A percentile compares a stretch with the other conserved stretches of the same genome.
Evolutionary conservation across 2,797 vertebrate species (phyloP).

Genomic region (Pelochelys cantorii): DNA sequence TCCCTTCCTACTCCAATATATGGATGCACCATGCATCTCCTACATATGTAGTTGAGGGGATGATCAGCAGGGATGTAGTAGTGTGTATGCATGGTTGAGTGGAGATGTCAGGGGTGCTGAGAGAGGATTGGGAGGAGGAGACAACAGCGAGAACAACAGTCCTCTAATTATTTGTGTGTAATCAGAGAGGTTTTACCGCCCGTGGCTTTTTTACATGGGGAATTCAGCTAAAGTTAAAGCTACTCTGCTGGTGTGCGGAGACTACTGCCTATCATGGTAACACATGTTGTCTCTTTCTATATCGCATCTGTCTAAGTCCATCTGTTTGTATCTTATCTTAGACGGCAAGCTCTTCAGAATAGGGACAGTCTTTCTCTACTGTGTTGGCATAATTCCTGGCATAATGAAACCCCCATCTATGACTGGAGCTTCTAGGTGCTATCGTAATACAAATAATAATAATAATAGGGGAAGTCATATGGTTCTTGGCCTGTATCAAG

Average conservation of each 20-base stretch:
- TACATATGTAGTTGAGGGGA: background rate
- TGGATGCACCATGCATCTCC: background rate
- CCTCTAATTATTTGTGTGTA: background rate
- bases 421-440: background rate
- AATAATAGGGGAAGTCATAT: background rate
- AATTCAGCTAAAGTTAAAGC: background rate
- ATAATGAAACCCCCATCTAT: background rate
- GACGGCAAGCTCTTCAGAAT: background rate
- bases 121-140: rapidly evolving
- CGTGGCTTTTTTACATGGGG: background rate
- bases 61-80: background rate
- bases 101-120: background rate
- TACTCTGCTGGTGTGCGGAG: background rate
- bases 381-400: background rate
- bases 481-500: background rate
- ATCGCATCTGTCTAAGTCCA: no score
- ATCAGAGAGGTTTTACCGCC: rapidly evolving
- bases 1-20: background rate
- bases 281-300: no score
- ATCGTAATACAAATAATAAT: background rate
- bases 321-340: no score
- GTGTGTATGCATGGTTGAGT: background rate
- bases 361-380: background rate
- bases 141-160: background rate
- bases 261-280: no score